Evolutionary conservation across 2,888 invertebrate genomes (phyloP), one percentile per base, ranked within the genome.

Genomic region (Iphiclides podalirius): DNA sequence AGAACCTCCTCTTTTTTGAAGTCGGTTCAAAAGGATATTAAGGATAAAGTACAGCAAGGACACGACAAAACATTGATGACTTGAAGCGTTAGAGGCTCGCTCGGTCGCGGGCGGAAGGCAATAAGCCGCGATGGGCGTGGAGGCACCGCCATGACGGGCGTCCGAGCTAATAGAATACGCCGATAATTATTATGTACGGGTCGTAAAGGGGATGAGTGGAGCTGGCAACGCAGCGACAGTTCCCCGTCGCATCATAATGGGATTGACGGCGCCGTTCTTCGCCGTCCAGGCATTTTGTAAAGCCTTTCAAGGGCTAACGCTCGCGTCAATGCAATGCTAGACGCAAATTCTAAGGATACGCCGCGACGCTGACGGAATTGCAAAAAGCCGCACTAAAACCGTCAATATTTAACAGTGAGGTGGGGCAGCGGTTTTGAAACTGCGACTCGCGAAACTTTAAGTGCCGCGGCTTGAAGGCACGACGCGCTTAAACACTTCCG

Each of bases 181-280:
- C 40, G 36, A 39, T 50, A 50, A 45, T 36, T 40, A 50, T 40
- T 40, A 50, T 20, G 34, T 50, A 45, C 44, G 23, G 39, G 28
- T 14, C 17, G 49, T 40, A 40, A 49, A 48, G 13, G 34, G 38
- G 44, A 44, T 40, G 43, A 35, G 35, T 36, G 26, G 41, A 47
- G 17, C 23, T 12, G 3, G 36, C 35, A 17, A 13, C 26, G 16
- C 34, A 23, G 11, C 13, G 49, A 43, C 42, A 38, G 4, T 16
- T 3, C 33, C 26, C 13, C 15, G 26, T 31, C 34, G 20, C 9
- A 8, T 11, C n/a, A 39, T 43, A 43, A 49, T 43, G 7, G 13
- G 34, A 37, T n/a, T n/a, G n/a, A n/a, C n/a, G 41, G 36, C 31
- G 28, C 16, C 31, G 17, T 12, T 14, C 9, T 43, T 37, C n/a